Evolutionary conservation across 1,140 invertebrate genomes (phyloP), one percentile per base, ranked within the genome.

Genomic region (Potamilus streckersoni): DNA sequence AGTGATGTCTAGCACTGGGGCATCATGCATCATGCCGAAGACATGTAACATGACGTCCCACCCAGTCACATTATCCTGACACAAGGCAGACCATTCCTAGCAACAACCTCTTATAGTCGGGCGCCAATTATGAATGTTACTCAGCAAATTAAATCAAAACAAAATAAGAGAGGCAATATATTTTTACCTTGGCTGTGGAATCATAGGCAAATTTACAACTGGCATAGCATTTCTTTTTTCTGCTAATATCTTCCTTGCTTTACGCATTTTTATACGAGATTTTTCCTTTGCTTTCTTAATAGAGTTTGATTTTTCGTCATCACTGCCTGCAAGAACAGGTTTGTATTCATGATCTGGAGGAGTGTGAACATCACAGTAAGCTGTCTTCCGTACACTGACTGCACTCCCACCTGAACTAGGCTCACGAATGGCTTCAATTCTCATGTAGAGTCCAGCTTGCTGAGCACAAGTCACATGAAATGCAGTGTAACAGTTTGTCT

Each of bases 381-480:
- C 97, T 79, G 96, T 97, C 90, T 99, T 99, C 80, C 97, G 94
- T 0, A 99, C 96, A 79, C 95, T 93, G 49, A 92, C 88, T 15
- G 87, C 85, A 38, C 82, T 80, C 14, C 85, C 88, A 71, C 80
- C 83, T 49, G 80, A 82, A 66, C 81, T 83, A 15, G 84, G 78
- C 60, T 87, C 85, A 71, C 83, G 79, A 16, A 89, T 82, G 61
- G 88, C 96, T 85, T 98, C 95, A 94, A 99, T 98, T 88, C 97
- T 95, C 97, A 99, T 99, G 91, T 89, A 95, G 0, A 96, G 91
- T 71, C 97, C 97, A 67, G 97, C 97, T 89, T 98, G 96, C 89
- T 99, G 97, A 0, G 97, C 98, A 91, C 98, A 99, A 0, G 98
- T 99, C 0, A 99, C 98, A 90, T 99, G 98, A 91, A 99, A 99